Evolutionary conservation across 2,113 vertebrate species (phyloP), one percentile per base, ranked within the genome.

Genomic region (Holacanthus passer): DNA sequence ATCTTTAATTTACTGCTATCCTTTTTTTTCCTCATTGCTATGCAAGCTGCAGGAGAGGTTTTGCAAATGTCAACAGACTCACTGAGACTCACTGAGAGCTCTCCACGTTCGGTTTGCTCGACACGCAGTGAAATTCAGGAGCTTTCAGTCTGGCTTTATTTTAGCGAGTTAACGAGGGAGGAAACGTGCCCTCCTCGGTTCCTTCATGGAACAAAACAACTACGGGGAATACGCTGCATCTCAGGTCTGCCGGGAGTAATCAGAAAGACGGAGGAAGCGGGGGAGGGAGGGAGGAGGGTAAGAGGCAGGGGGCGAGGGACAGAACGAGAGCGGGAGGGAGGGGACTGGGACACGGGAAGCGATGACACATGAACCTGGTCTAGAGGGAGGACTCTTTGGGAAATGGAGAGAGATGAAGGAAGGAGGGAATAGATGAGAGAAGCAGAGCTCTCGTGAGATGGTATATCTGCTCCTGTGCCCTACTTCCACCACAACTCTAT

Each of bases 151-250:
- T 29, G 19, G 29, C 52, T 68, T 52, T 48, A 50, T 50, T 64
- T 45, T 29, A 45, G 48, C 11, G 39, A 10, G 17, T 47, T 89
- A 86, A 90, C 73, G 70, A 84, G 41, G 31, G 48, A 62, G 20
- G 75, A 65, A 79, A 83, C 14, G 45, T 72, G 69, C 37, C 47
- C 70, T 87, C 66, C 68, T 29, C 17, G 0, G 35, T 31, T 85
- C 16, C 7, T 66, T 76, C 27, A 55, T 22, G 59, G 77, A 73
- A 85, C 29, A 83, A 87, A 88, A 81, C 43, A 75, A 45, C 82
- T 79, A 31, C 3, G 31, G 85, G 72, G 79, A 87, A 77, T 73
- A 56, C 9, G 2, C 56, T 43, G 32, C 29, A 50, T 67, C 70
- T 59, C 27, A 32, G 50, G 43, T 68, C 82, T 67, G 11, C 72